Percentiles rank a stretch among this genome's conserved stretches.
Evolutionary conservation across 2,113 vertebrate species (phyloP).

Genomic region (Xiphophorus couchianus): DNA sequence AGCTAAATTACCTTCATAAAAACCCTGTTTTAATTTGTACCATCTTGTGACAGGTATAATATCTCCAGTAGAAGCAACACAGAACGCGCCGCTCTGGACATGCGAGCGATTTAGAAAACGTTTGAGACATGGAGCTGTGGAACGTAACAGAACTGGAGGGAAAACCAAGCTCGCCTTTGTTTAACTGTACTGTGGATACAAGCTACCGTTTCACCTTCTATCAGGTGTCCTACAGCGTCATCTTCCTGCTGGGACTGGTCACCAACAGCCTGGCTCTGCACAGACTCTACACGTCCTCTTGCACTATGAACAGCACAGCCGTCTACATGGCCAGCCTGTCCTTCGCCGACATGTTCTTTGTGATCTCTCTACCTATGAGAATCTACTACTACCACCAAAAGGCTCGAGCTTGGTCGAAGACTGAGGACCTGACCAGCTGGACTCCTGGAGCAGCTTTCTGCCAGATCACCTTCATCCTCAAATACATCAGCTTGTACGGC

Average conservation of each 20-base stretch:
- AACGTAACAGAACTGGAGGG: conserved; percentile 54
- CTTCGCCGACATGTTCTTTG: conserved; percentile 72
- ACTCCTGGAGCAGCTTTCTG: conserved; percentile 60
- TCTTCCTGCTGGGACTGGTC: conserved; percentile 73
- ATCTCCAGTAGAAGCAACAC: conserved; percentile 5
- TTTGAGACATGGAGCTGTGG: conserved; percentile 59
- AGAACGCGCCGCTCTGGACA: conserved; percentile 12
- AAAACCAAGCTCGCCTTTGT: neutral
- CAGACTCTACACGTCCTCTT: conserved; percentile 56
- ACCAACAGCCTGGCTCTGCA: conserved; percentile 71
- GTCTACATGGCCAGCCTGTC: conserved; percentile 77
- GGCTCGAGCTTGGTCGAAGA: conserved; percentile 10
- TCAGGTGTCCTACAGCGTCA: conserved; percentile 77
- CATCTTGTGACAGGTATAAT: conserved; percentile 24
- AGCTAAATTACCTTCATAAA: conserved; percentile 65
- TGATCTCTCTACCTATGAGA: conserved; percentile 76
- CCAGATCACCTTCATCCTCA: conserved; percentile 76
- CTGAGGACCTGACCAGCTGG: conserved; percentile 29
- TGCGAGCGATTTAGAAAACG: conserved; percentile 5
- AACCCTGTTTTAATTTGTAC: conserved; percentile 35
- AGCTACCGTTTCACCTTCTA: conserved; percentile 78
- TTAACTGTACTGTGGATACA: conserved; percentile 75
- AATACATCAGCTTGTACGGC: conserved; percentile 81
- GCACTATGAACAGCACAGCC: conserved; percentile 65
- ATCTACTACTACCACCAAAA: conserved; percentile 77